A percentile compares a stretch with the other conserved stretches of the same genome.
These are phyloP conservation scores for Semotilus atromaculatus DNA, from an alignment of 2,797 vertebrate genomes.

Conservation along the genomic window DNA sequence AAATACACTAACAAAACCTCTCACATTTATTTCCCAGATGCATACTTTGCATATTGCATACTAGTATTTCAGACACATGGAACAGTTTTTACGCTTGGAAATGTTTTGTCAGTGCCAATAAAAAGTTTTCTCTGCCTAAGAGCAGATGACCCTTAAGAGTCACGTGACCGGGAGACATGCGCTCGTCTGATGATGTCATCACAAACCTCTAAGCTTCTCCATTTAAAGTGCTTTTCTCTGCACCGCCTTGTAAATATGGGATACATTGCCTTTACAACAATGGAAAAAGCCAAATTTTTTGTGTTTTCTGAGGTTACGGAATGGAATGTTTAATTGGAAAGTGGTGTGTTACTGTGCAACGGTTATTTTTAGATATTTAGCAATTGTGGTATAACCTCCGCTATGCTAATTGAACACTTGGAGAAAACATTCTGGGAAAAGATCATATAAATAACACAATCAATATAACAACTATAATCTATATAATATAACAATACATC, in stretches of 20 bases:
- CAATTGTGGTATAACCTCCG: neutral
- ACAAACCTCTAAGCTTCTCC: conserved; percentile 19
- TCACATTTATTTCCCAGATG: neutral
- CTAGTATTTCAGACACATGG: neutral
- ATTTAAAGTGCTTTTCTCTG: conserved; percentile 11
- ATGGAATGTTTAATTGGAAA: conserved; percentile 19
- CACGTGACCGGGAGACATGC: conserved; percentile 4
- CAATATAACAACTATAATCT: too few relatives aligned
- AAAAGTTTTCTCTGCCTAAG: neutral
- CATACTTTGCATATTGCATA: neutral
- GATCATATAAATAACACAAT: neutral
- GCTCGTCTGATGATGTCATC: conserved; percentile 24
- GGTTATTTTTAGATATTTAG: conserved; percentile 18
- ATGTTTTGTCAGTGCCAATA: neutral
- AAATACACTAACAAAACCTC: conserved; percentile 20
- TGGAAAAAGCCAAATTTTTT: conserved; percentile 27
- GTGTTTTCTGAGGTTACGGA: conserved; percentile 27
- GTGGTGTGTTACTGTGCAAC: neutral
- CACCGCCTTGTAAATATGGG: neutral
- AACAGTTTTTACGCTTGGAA: neutral
- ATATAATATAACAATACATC: neutral
- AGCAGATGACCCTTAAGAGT: conserved; percentile 13
- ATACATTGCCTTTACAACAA: neutral
- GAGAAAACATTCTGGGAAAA: neutral
- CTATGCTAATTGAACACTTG: neutral